Percentiles rank a stretch among this genome's conserved stretches.
Conservation (phyloP, 1,140 invertebrate genomes). For the Musca domestica region DNA sequence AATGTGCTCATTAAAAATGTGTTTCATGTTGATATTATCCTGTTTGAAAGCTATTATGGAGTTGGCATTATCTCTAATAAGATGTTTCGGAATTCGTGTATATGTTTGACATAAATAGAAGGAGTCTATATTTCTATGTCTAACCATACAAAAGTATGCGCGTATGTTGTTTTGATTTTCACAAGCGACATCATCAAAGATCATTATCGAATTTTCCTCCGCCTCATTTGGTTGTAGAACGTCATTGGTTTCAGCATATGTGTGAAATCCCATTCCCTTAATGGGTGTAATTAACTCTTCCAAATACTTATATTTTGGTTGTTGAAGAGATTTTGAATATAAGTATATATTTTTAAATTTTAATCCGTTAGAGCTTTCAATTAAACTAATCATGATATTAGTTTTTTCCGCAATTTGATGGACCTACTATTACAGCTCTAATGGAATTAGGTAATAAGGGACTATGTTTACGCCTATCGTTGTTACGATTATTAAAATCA, state of each 20-base stretch:
- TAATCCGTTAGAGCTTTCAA: slow-evolving; percentile 44
- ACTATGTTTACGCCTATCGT: no score
- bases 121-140: slow-evolving; percentile 45
- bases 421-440: no score
- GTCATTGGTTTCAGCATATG: not conserved
- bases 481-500: no score
- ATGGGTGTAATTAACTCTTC: slow-evolving; percentile 30
- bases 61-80: slow-evolving; percentile 51
- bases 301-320: slow-evolving; percentile 42
- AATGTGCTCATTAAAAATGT: slow-evolving; percentile 51
- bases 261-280: slow-evolving; percentile 10
- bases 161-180: slow-evolving; percentile 41
- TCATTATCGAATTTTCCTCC: slow-evolving; percentile 40
- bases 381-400: slow-evolving; percentile 43
- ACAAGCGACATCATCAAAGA: slow-evolving; percentile 52
- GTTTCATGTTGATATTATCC: slow-evolving; percentile 52
- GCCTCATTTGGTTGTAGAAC: slow-evolving; percentile 30
- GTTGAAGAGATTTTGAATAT: slow-evolving; percentile 39
- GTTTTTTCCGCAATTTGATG: no score
- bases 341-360: slow-evolving; percentile 48
- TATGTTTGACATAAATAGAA: slow-evolving; percentile 53
- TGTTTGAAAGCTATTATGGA: slow-evolving; percentile 51
- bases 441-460: no score
- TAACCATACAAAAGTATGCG: slow-evolving; percentile 47
- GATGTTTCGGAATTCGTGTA: slow-evolving; percentile 50